Conservation (phyloP, 1,140 invertebrate species). For the Cylas formicarius region DNA sequence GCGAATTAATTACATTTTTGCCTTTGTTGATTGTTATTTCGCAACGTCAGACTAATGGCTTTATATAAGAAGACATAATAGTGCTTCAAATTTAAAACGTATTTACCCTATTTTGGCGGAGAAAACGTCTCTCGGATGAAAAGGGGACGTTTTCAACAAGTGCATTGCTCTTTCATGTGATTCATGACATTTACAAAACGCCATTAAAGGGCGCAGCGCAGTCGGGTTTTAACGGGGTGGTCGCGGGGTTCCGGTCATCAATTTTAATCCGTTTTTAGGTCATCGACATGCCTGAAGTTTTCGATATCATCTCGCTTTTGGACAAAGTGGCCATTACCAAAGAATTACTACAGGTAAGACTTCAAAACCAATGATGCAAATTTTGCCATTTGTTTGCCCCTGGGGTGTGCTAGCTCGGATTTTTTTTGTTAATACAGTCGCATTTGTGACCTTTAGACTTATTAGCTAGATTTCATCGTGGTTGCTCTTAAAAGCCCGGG, state of each 20-base stretch:
- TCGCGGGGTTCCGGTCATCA: conserved; percentile 6
- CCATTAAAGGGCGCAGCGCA: conserved; percentile 18
- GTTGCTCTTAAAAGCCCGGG: no score
- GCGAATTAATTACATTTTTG: conserved; percentile 13
- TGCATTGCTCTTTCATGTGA: conserved; percentile 12
- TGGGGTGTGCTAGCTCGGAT: no score
- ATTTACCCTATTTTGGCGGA: conserved; percentile 7
- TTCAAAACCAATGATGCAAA: no score
- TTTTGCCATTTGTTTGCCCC: no score
- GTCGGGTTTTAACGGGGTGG: conserved; percentile 21
- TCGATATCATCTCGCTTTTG: conserved; percentile 85
- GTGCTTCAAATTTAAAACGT: conserved; percentile 18
- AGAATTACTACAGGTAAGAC: conserved; percentile 83
- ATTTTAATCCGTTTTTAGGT: conserved; percentile 57
- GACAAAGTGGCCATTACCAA: conserved; percentile 90
- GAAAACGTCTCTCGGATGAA: conserved; percentile 5
- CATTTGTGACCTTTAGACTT: no score
- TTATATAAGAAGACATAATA: conserved; percentile 30
- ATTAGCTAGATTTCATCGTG: no score
- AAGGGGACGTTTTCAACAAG: no score
- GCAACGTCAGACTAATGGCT: conserved; percentile 28
- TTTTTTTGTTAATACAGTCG: no score
- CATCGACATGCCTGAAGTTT: conserved; percentile 85
- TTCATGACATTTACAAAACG: conserved; percentile 6
- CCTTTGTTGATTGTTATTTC: conserved; percentile 17